Evolutionary conservation across 2,888 invertebrate genomes (phyloP).

Genomic region (Synanthedon myopaeformis): DNA sequence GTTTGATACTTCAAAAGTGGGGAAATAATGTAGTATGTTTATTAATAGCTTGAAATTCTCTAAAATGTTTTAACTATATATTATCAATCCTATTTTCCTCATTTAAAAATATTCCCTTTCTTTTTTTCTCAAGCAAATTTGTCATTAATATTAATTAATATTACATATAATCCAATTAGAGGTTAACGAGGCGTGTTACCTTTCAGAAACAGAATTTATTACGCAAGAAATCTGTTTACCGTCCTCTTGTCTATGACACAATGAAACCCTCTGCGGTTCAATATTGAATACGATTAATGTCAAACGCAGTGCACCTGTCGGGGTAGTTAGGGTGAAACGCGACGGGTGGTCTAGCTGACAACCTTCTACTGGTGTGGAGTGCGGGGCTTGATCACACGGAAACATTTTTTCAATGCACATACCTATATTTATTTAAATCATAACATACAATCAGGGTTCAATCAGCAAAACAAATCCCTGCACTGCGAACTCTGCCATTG

Average conservation of each 20-base stretch:
- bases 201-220: not conserved
- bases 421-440: no score
- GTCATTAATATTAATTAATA: no score
- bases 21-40: no score
- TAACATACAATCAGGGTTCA: no score
- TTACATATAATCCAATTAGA: not conserved
- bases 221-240: not conserved
- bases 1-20: no score
- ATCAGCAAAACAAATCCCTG: no score
- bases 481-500: no score
- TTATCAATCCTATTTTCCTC: no score
- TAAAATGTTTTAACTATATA: no score
- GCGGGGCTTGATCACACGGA: not conserved
- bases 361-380: not conserved
- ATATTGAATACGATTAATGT: constrained; percentile 1
- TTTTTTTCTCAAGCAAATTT: no score
- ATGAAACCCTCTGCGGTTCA: not conserved
- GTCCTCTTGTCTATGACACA: not conserved
- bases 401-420: not conserved
- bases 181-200: not conserved
- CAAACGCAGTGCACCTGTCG: not conserved
- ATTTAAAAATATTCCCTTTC: no score
- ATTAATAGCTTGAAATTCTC: no score
- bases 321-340: not conserved
- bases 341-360: not conserved